phyloP scores from a whole-genome alignment of 2,113 vertebrate species.

The Oryzias celebensis region DNA sequence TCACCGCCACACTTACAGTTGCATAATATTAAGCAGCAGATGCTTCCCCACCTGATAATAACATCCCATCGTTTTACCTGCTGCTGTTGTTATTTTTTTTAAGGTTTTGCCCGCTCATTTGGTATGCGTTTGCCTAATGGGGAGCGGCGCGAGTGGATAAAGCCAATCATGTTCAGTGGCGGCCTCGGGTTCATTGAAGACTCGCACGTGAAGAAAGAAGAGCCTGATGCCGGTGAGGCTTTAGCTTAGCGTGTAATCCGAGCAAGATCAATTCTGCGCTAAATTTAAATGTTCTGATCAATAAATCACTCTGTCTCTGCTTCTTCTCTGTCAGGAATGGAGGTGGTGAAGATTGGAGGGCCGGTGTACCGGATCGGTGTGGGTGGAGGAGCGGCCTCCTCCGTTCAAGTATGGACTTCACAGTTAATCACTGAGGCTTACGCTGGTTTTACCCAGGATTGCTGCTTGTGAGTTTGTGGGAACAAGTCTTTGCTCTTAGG shows the following conservation, averaged over 20 bases:
- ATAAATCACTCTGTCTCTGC: conserved; percentile 8
- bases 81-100: background rate
- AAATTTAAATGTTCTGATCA: conserved; percentile 16
- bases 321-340: conserved; percentile 80
- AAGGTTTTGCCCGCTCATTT: conserved; percentile 91
- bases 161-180: conserved; percentile 95
- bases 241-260: background rate
- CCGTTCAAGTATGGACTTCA: conserved; percentile 78
- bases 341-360: conserved; percentile 90
- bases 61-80: background rate
- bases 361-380: conserved; percentile 92
- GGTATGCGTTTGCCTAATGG: conserved; percentile 81
- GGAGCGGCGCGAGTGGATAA: conserved; percentile 90
- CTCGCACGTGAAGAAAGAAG: conserved; percentile 81
- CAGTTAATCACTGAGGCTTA: background rate
- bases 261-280: conserved; percentile 5
- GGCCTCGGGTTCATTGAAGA: conserved; percentile 89
- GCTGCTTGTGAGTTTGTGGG: background rate
- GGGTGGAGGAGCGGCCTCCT: conserved; percentile 90
- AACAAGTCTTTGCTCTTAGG: conserved; percentile 56
- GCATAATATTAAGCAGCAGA: no score
- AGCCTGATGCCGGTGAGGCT: conserved; percentile 77
- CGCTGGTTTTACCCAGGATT: background rate
- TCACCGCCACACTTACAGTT: rapidly evolving
- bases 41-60: background rate